phyloP scores from a whole-genome alignment of 23 tunicate species.

The Trididemnum nubilum region DNA sequence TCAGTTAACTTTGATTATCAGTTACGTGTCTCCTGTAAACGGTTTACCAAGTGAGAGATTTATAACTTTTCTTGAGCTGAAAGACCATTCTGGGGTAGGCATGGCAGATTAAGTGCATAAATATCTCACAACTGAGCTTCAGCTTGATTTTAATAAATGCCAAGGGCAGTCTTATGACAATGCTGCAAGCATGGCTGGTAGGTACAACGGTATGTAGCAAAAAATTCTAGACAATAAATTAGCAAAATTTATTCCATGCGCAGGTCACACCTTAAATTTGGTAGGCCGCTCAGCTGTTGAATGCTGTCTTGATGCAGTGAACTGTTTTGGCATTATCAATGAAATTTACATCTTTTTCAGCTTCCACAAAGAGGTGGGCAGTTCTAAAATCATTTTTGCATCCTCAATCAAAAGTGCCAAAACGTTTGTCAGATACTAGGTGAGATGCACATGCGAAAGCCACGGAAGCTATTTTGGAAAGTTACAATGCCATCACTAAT shows the following conservation, averaged over 20 bases:
- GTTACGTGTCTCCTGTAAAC: conserved; percentile 31
- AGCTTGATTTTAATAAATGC: conserved; percentile 24
- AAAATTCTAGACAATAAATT: conserved; percentile 10
- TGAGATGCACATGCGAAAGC: conserved; percentile 35
- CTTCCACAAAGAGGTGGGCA: conserved; percentile 36
- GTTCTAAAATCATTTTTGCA: conserved; percentile 33
- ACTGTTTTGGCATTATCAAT: conserved; percentile 37
- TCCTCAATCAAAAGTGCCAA: conserved; percentile 6
- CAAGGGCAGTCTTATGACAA: conserved; percentile 32
- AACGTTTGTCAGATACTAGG: conserved; percentile 28
- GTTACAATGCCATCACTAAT: conserved; percentile 19
- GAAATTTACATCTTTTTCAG: conserved; percentile 20
- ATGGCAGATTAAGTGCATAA: conserved; percentile 19
- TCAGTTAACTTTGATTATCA: conserved; percentile 26
- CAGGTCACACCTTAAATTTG: conserved; percentile 22
- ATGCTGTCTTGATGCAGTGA: conserved; percentile 25
- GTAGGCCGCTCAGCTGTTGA: conserved; percentile 22
- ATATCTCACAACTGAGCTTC: conserved; percentile 18
- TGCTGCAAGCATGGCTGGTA: conserved; percentile 37
- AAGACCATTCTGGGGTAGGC: conserved; percentile 19
- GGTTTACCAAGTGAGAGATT: conserved; percentile 20
- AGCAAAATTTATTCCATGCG: conserved; percentile 25
- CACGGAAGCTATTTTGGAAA: conserved; percentile 30
- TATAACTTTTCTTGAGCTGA: conserved; percentile 32
- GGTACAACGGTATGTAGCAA: conserved; percentile 33